These are phyloP conservation scores for Brevimyrus niger DNA, from an alignment of 2,113 vertebrate species.

Conservation along the genomic window DNA sequence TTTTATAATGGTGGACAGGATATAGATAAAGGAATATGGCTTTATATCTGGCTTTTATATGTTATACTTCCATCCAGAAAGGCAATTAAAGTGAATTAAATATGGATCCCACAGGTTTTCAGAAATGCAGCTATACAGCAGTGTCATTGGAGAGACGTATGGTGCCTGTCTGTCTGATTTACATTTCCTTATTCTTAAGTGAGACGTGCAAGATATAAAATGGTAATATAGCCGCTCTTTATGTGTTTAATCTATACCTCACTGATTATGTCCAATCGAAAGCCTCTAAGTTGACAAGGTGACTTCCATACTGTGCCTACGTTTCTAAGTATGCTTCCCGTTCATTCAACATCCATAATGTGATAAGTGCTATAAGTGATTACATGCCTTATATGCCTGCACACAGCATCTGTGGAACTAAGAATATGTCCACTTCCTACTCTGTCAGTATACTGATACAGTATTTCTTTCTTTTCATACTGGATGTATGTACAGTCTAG, in stretches of 20 bases:
- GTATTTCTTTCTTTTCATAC: background rate
- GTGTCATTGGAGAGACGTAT: background rate
- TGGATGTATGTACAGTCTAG: background rate
- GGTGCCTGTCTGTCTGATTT: background rate
- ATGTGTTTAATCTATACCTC: background rate
- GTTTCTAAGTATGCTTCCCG: background rate
- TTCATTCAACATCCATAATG: background rate
- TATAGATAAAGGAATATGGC: background rate
- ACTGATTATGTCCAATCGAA: background rate
- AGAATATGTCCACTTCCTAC: background rate
- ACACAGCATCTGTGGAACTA: background rate
- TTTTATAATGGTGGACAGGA: background rate
- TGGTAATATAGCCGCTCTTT: background rate
- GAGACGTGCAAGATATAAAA: background rate
- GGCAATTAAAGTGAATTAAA: conserved; percentile 8
- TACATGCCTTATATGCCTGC: background rate
- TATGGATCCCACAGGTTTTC: background rate
- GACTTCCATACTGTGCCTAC: background rate
- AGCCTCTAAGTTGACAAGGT: background rate
- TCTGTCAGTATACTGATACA: background rate
- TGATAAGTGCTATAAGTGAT: background rate
- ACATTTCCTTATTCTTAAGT: background rate
- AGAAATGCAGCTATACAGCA: background rate
- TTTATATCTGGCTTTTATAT: background rate
- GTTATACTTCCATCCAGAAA: background rate